A percentile compares a stretch with the other conserved stretches of the same genome.
Conservation (phyloP, 2,888 invertebrate genomes). For the Dascillus cervinus region DNA sequence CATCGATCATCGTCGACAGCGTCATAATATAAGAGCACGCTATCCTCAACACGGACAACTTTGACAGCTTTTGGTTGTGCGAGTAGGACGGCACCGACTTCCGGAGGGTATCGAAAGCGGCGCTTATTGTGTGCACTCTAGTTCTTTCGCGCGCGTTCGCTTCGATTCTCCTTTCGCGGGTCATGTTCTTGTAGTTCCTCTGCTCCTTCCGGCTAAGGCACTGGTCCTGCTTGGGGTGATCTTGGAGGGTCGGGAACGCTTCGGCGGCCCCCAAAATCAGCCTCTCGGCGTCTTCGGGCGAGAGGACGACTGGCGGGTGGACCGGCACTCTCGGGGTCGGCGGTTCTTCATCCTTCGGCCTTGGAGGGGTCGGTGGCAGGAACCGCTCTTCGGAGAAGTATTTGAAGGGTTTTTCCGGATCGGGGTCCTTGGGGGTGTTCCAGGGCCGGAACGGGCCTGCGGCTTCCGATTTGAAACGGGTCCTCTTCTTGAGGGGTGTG, state of each 20-base stretch:
- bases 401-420: slow-evolving; percentile 19
- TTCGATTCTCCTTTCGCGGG: slow-evolving; percentile 83
- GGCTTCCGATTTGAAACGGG: slow-evolving; percentile 45
- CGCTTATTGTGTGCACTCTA: slow-evolving; percentile 90
- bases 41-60: slow-evolving; percentile 84
- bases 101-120: slow-evolving; percentile 86
- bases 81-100: slow-evolving; percentile 83
- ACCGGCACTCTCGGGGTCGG: slow-evolving; percentile 32
- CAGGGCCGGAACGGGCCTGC: slow-evolving; percentile 56
- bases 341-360: slow-evolving; percentile 19
- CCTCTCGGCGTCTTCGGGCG: slow-evolving; percentile 30
- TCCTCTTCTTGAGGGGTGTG: slow-evolving; percentile 64
- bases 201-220: slow-evolving; percentile 50
- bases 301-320: slow-evolving; percentile 28
- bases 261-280: slow-evolving; percentile 29
- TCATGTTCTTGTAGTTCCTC: slow-evolving; percentile 93
- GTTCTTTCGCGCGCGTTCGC: slow-evolving; percentile 91
- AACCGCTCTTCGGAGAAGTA: slow-evolving; percentile 28
- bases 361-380: slow-evolving; percentile 14
- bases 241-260: slow-evolving; percentile 28
- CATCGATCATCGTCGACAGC: slow-evolving; percentile 68
- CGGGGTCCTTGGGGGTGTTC: slow-evolving; percentile 38
- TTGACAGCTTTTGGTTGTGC: slow-evolving; percentile 88
- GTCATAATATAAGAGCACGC: slow-evolving; percentile 91
- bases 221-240: slow-evolving; percentile 1